Evolutionary conservation across 2,888 invertebrate genomes (phyloP).

Genomic region (Selenia dentaria): DNA sequence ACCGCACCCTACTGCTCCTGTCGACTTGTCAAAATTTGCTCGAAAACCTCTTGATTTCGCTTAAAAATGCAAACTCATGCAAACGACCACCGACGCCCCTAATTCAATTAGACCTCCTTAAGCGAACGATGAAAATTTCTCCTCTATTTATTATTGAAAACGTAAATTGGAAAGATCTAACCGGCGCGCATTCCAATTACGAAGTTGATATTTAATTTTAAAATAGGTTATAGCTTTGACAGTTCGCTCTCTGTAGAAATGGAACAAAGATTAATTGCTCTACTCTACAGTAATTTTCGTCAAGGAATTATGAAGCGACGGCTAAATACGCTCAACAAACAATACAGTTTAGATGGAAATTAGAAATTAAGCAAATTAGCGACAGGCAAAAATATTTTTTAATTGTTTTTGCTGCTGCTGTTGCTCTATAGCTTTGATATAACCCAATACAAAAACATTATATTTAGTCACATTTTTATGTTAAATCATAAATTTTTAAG

Average conservation of each 20-base stretch:
- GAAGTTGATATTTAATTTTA: slow-evolving; percentile 58
- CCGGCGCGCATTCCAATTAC: slow-evolving; percentile 65
- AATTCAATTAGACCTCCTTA: slow-evolving; percentile 77
- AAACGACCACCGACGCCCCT: slow-evolving; percentile 73
- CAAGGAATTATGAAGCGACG: slow-evolving; percentile 19
- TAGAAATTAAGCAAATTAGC: slow-evolving; percentile 5
- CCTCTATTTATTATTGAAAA: slow-evolving; percentile 62
- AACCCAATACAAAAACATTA: too few species aligned
- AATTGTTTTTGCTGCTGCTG: too few species aligned
- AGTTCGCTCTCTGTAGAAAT: slow-evolving; percentile 33
- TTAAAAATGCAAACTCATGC: slow-evolving; percentile 83
- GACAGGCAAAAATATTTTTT: neutral
- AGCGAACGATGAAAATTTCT: slow-evolving; percentile 67
- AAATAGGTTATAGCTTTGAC: slow-evolving; percentile 37
- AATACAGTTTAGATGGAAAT: slow-evolving; percentile 17
- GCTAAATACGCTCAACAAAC: slow-evolving; percentile 12
- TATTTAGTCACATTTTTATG: too few species aligned
- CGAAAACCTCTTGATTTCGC: slow-evolving; percentile 62
- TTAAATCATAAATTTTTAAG: too few species aligned
- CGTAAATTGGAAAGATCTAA: slow-evolving; percentile 66
- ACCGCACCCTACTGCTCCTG: slow-evolving; percentile 43
- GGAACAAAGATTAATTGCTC: slow-evolving; percentile 31
- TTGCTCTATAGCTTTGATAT: too few species aligned
- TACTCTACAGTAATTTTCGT: slow-evolving; percentile 21
- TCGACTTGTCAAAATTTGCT: slow-evolving; percentile 70